These are phyloP conservation scores for Phalera bucephala DNA, from an alignment of 2,888 invertebrate genomes.

Conservation along the genomic window DNA sequence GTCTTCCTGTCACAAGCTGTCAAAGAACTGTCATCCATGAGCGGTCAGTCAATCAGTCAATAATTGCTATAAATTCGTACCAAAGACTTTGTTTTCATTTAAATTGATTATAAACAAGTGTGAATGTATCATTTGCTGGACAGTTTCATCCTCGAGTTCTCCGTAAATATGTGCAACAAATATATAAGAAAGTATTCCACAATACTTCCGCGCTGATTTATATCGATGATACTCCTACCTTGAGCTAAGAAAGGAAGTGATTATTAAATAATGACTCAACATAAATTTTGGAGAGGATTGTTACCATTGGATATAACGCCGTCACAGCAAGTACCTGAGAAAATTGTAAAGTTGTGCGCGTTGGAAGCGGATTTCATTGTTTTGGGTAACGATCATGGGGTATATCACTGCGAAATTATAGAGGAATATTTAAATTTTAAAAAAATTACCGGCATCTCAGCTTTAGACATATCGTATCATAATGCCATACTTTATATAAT, in stretches of 20 bases:
- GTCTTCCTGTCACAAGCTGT: no score
- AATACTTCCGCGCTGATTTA: slow-evolving; percentile 35
- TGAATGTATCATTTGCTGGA: slow-evolving; percentile 26
- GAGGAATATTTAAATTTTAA: slow-evolving; percentile 67
- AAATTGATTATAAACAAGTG: no score
- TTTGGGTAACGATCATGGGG: slow-evolving; percentile 70
- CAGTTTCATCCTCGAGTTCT: slow-evolving; percentile 6
- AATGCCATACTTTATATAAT: slow-evolving; percentile 84
- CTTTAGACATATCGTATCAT: slow-evolving; percentile 85
- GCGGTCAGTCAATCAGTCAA: no score
- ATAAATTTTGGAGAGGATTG: slow-evolving; percentile 76
- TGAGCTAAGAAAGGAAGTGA: slow-evolving; percentile 38
- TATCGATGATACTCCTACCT: slow-evolving; percentile 45
- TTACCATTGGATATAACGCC: slow-evolving; percentile 55
- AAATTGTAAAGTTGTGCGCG: slow-evolving; percentile 72
- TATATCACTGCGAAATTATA: slow-evolving; percentile 67
- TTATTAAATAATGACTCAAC: slow-evolving; percentile 71
- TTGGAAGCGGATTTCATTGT: slow-evolving; percentile 64
- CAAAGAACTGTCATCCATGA: no score
- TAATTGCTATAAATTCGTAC: no score
- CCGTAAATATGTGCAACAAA: slow-evolving; percentile 14
- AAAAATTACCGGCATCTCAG: slow-evolving; percentile 77
- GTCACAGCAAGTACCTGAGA: slow-evolving; percentile 69
- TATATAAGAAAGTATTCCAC: slow-evolving; percentile 24
- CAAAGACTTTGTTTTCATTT: no score